phyloP scores from a whole-genome alignment of 2,888 invertebrate genomes.

The Portevinia maculata region DNA sequence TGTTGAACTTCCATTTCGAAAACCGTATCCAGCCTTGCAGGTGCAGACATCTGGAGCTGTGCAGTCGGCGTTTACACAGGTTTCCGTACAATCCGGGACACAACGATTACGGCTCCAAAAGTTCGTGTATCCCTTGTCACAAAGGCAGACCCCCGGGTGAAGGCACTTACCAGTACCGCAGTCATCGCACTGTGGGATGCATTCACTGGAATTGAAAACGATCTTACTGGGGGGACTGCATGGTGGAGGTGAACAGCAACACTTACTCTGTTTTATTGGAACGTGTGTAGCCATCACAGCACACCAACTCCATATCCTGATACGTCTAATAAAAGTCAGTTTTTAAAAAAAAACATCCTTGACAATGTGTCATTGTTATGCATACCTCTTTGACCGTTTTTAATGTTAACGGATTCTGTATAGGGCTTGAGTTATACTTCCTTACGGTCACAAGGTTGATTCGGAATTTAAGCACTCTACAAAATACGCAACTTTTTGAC shows the following conservation, averaged over 20 bases:
- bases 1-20: conserved; percentile 76
- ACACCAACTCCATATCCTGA: conserved; percentile 77
- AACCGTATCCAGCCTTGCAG: conserved; percentile 77
- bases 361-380: background rate
- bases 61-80: conserved; percentile 79
- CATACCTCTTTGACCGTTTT: conserved; percentile 78
- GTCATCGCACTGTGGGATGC: conserved; percentile 79
- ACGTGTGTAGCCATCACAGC: conserved; percentile 79
- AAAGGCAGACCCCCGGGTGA: conserved; percentile 78
- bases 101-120: conserved; percentile 76
- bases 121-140: conserved; percentile 78
- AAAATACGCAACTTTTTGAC: background rate
- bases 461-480: conserved; percentile 78
- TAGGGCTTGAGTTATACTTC: conserved; percentile 74
- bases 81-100: conserved; percentile 77
- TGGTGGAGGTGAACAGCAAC: too few relatives aligned
- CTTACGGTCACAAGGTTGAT: conserved; percentile 79
- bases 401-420: conserved; percentile 76
- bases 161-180: conserved; percentile 79
- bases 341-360: background rate
- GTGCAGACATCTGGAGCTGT: conserved; percentile 78
- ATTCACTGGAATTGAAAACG: conserved; percentile 75
- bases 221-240: too few relatives aligned
- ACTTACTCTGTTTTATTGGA: conserved; percentile 76
- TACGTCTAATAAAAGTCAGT: conserved; percentile 75